Base-by-base conservation (phyloP, 2,113 vertebrate genomes). In the Ivindomyrus marchei region DNA sequence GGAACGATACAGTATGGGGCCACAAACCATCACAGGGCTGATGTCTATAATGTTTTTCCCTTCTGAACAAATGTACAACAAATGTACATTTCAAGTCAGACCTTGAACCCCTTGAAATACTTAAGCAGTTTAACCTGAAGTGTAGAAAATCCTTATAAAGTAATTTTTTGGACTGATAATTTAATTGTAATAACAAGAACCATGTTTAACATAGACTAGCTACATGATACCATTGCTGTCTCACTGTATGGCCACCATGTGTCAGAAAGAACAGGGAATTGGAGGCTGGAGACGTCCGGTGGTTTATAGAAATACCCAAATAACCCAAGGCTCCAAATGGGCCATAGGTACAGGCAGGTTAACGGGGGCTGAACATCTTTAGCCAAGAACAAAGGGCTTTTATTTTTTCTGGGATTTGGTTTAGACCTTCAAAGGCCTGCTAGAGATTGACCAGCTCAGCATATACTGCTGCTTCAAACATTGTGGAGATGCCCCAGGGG, bases 371-470 rank as follows among this genome's bases (percentile, higher is more conserved):
- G 66, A 31, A 42, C 13, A n/a, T 70, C 66, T 77, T 74, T 50
- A 50, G 66, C 66, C 62, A 36, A n/a, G 53, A 89, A 89, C 88
- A 89, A 89, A 21, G 62, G 88, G 66, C 31, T 77, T 50, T 89
- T 42, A 31, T 50, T 50, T 50, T 36, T 89, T 80, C 17, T 50
- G 62, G 66, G 88, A 89, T 80, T 77, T 89, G 46, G 49, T 89
- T 89, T 66, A 77, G 47, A 47, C 24, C 88, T 49, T 89, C 46
- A 50, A 50, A 80, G 47, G 27, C 62, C 45, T 77, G 88, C 45
- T n/a, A 89, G 62, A 89, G 88, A 13, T 49, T 77, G 88, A 80
- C 62, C 66, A 80, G 46, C 62, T 89, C 88, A 77, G 88, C 88
- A 89, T 47, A 89, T 74, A 89, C 46, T 47, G 45, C 66, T n/a